Conservation (phyloP, 23 tunicate genomes). For the Botrylloides violaceus region DNA sequence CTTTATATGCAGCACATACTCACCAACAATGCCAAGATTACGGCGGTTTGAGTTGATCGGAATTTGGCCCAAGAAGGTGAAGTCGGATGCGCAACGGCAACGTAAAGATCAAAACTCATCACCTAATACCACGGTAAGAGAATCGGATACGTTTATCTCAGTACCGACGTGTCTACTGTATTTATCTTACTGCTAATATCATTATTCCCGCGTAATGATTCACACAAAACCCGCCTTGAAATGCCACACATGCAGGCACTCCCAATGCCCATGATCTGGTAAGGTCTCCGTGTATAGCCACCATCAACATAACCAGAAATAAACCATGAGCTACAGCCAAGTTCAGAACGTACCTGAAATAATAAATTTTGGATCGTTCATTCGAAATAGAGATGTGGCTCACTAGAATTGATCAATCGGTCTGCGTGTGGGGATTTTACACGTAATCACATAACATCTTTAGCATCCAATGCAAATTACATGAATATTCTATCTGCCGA, state of each 20-base stretch:
- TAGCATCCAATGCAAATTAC: too few relatives aligned
- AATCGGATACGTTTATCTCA: not conserved
- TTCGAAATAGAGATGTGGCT: too few relatives aligned
- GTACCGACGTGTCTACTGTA: not conserved
- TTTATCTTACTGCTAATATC: slow-evolving; percentile 46
- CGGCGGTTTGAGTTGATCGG: slow-evolving; percentile 39
- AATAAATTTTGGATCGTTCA: too few relatives aligned
- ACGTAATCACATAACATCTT: too few relatives aligned
- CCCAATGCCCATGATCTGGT: slow-evolving; percentile 40
- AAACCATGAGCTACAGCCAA: slow-evolving; percentile 58
- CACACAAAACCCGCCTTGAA: slow-evolving; percentile 44
- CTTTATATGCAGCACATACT: slow-evolving; percentile 5
- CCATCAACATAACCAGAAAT: slow-evolving; percentile 50
- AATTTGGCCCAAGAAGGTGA: slow-evolving; percentile 47
- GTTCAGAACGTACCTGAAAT: slow-evolving; percentile 77
- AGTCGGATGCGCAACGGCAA: slow-evolving; percentile 67
- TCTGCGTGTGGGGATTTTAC: too few relatives aligned
- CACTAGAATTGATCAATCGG: too few relatives aligned
- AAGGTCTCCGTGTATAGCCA: slow-evolving; percentile 24
- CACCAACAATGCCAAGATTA: slow-evolving; percentile 37
- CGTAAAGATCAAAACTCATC: slow-evolving; percentile 86
- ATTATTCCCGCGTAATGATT: slow-evolving; percentile 77
- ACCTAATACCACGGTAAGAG: slow-evolving; percentile 27
- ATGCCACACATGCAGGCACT: slow-evolving; percentile 16
- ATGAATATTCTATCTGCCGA: too few relatives aligned